A percentile compares a stretch with the other conserved stretches of the same genome.
These are phyloP conservation scores for Euleptes europaea DNA, from an alignment of 2,113 vertebrate species.

Conservation along the genomic window DNA sequence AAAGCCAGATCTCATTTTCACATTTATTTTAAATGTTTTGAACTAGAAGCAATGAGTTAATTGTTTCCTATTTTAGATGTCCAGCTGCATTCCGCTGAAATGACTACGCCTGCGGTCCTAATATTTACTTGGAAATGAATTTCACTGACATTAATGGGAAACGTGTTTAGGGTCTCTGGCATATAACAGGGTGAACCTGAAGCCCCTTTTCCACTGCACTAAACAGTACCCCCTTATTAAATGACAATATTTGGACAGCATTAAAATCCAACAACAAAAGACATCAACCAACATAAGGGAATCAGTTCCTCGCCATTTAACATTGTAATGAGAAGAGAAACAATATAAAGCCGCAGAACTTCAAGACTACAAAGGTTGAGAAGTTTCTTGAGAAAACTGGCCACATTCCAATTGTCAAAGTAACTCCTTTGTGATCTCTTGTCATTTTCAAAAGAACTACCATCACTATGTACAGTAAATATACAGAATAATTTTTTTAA, in stretches of 20 bases:
- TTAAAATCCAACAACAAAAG: slow-evolving; percentile 25
- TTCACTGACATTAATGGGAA: slow-evolving; percentile 11
- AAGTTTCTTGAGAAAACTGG: background rate
- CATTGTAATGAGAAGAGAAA: background rate
- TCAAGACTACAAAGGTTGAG: background rate
- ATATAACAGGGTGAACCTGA: slow-evolving; percentile 7
- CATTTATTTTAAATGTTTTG: slow-evolving; percentile 43
- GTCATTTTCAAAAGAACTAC: background rate
- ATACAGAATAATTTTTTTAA: no score
- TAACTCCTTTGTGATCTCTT: background rate
- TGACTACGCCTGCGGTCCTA: background rate
- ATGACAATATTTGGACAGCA: slow-evolving; percentile 15
- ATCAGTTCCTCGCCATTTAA: background rate
- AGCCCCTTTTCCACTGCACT: background rate
- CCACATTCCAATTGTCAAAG: slow-evolving; percentile 3
- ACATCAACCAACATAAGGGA: background rate
- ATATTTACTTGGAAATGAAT: slow-evolving; percentile 27
- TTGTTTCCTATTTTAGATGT: slow-evolving; percentile 40
- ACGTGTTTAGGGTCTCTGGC: background rate
- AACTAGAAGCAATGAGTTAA: slow-evolving; percentile 14
- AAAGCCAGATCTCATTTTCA: background rate
- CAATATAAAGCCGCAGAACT: background rate
- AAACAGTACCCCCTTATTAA: slow-evolving; percentile 28
- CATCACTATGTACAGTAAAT: no score
- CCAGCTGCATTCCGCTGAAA: slow-evolving; percentile 28